Evolutionary conservation across 2,113 vertebrate species (phyloP).

Genomic region (Pseudois nayaur): DNA sequence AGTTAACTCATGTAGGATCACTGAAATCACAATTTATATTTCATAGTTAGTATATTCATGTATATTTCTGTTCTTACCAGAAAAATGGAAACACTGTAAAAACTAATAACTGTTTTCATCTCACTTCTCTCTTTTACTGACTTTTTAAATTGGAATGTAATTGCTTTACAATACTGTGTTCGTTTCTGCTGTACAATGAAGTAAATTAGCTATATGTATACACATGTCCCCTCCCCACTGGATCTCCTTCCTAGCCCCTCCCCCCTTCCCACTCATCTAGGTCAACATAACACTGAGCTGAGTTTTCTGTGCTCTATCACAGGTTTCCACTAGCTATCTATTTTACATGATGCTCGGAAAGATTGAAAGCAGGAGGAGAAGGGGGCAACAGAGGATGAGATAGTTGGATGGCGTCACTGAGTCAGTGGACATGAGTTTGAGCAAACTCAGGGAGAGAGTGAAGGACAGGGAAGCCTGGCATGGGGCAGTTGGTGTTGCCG

Average conservation of each 20-base stretch:
- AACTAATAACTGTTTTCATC: background rate
- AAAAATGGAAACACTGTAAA: background rate
- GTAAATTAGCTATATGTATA: background rate
- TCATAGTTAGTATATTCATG: background rate
- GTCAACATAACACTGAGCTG: background rate
- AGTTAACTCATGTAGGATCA: background rate
- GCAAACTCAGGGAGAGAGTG: background rate
- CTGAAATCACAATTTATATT: slow-evolving; percentile 16
- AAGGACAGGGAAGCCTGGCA: background rate
- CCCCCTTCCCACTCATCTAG: background rate
- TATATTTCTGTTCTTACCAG: background rate
- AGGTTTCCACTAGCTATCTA: background rate
- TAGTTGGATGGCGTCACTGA: background rate
- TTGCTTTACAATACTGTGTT: background rate
- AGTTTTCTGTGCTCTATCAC: background rate
- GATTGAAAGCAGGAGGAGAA: background rate
- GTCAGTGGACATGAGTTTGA: background rate
- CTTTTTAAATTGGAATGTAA: background rate
- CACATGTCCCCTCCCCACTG: background rate
- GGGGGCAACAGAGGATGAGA: background rate
- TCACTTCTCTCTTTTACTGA: background rate
- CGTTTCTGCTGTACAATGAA: background rate
- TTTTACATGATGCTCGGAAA: background rate
- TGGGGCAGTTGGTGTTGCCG: background rate
- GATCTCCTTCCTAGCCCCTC: background rate